A percentile compares a stretch with the other conserved stretches of the same genome.
phyloP scores from a whole-genome alignment of 2,113 vertebrate genomes.

The Percina caprodes region DNA sequence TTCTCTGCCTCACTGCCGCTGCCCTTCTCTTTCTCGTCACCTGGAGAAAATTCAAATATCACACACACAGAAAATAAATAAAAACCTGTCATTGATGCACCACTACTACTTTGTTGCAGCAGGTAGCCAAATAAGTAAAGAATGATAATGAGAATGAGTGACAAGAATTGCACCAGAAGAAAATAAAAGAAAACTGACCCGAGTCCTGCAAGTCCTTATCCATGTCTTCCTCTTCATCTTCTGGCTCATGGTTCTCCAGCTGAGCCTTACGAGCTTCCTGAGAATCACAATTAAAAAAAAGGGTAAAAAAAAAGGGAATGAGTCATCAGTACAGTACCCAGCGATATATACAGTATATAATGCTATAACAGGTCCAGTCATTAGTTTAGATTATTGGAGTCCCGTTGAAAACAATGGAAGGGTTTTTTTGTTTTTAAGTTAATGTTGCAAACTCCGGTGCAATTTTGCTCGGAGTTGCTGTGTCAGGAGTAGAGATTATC shows the following conservation, averaged over 20 bases:
- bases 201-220: slow-evolving; percentile 88
- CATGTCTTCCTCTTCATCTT: slow-evolving; percentile 93
- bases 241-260: slow-evolving; percentile 95
- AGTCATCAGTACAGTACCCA: not conserved
- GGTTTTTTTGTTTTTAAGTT: too few species aligned
- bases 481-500: too few species aligned
- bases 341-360: too few species aligned
- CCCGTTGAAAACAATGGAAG: not conserved
- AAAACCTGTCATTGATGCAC: not conserved
- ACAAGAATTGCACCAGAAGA: not conserved
- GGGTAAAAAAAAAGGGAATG: not conserved
- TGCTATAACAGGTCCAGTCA: not conserved
- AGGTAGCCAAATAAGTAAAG: not conserved
- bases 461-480: too few species aligned
- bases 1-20: slow-evolving; percentile 88
- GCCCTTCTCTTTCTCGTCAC: slow-evolving; percentile 90
- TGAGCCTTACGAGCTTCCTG: slow-evolving; percentile 94
- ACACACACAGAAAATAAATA: not conserved
- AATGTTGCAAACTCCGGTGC: too few species aligned
- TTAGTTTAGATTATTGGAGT: not conserved
- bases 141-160: not conserved
- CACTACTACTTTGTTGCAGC: not conserved
- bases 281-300: slow-evolving; percentile 20
- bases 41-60: slow-evolving; percentile 60
- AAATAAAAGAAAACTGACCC: slow-evolving; percentile 77